Percentiles rank a stretch among this genome's conserved stretches.
Evolutionary conservation across 2,888 invertebrate genomes (phyloP).

Genomic region (Plagiodera versicolora): DNA sequence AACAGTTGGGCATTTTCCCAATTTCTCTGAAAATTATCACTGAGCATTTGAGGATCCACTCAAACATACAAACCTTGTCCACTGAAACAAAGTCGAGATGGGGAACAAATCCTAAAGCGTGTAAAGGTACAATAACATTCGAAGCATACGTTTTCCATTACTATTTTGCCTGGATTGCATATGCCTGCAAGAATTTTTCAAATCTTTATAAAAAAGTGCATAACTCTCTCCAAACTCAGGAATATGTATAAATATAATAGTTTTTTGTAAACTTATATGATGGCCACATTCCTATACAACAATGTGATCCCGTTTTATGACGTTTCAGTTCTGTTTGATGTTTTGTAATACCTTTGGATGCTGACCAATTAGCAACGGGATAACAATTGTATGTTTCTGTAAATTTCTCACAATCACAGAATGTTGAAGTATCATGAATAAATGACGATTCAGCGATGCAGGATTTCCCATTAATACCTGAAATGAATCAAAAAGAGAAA

Average conservation of each 20-base stretch:
- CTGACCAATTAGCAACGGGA: not conserved
- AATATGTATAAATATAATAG: no score
- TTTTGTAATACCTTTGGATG: not conserved
- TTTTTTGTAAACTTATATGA: no score
- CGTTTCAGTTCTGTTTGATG: no score
- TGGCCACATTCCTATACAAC: no score
- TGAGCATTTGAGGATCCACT: no score
- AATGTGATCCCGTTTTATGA: no score
- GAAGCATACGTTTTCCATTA: constrained; percentile 4
- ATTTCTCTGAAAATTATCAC: constrained; percentile 5
- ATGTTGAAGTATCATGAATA: not conserved
- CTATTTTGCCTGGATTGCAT: not conserved
- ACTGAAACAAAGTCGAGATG: not conserved
- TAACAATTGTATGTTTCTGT: not conserved
- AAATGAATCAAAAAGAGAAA: not conserved
- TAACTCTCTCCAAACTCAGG: no score
- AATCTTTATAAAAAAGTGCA: no score
- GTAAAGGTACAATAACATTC: constrained; percentile 7
- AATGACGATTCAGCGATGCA: not conserved
- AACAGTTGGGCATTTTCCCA: not conserved
- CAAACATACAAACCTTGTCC: not conserved
- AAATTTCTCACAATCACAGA: not conserved
- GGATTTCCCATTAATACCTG: not conserved
- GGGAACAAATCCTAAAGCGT: not conserved
- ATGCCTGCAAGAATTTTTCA: no score